phyloP scores from a whole-genome alignment of 1,140 invertebrate genomes.

The Drosophila fuyamai region DNA sequence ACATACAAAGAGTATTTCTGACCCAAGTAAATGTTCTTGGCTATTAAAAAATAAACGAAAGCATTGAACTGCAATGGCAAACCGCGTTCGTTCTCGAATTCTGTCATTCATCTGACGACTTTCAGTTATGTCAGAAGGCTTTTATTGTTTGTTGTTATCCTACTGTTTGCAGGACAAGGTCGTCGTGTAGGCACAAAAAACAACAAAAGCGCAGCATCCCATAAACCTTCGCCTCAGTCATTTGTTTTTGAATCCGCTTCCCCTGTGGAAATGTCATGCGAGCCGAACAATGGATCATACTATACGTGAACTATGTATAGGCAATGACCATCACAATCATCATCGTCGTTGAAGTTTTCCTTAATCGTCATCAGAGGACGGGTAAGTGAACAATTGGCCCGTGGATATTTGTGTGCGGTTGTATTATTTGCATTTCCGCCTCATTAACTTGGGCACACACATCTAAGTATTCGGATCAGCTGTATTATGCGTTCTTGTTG shows the following conservation, averaged over 20 bases:
- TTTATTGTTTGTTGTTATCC: constrained; percentile 42
- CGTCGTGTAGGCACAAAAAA: constrained; percentile 46
- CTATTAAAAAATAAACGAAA: too few relatives aligned
- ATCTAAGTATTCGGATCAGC: constrained; percentile 30
- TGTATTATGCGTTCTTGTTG: constrained; percentile 19
- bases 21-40: too few relatives aligned
- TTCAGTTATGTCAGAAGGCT: constrained; percentile 16
- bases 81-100: not conserved
- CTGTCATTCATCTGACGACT: constrained; percentile 4
- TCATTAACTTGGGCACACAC: constrained; percentile 61
- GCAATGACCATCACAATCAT: constrained; percentile 16
- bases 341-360: constrained; percentile 36
- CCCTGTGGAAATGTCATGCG: constrained; percentile 58
- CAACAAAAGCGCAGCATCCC: constrained; percentile 73
- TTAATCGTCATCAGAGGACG: constrained; percentile 28
- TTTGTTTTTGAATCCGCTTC: constrained; percentile 46
- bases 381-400: constrained; percentile 75
- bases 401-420: constrained; percentile 12
- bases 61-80: constrained; percentile 1
- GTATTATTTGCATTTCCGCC: constrained; percentile 70
- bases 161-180: constrained; percentile 37
- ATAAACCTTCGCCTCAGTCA: constrained; percentile 27
- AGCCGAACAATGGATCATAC: constrained; percentile 56
- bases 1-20: too few relatives aligned
- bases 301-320: constrained; percentile 20